Evolutionary conservation across 2,113 vertebrate genomes (phyloP).

Genomic region (Malurus cyaneus): DNA sequence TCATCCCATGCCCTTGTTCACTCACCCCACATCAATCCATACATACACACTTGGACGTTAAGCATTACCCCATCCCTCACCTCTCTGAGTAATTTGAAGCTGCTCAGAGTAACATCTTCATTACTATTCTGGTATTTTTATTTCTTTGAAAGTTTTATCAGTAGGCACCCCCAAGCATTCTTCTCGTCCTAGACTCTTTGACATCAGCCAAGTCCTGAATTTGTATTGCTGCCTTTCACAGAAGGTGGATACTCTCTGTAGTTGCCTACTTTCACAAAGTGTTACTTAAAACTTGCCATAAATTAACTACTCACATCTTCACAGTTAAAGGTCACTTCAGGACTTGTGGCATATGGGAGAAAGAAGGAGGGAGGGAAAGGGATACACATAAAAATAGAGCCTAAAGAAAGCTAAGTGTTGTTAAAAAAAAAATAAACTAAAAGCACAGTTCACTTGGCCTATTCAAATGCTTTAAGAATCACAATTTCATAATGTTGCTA

Average conservation of each 20-base stretch:
- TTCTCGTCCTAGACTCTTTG: not conserved
- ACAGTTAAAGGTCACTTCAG: not conserved
- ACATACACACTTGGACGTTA: rapidly evolving
- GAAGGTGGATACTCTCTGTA: not conserved
- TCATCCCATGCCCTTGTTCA: not conserved
- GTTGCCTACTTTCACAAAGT: not conserved
- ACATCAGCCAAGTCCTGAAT: not conserved
- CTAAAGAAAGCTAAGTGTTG: not conserved
- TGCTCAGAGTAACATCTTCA: not conserved
- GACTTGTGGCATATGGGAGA: not conserved
- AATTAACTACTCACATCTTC: not conserved
- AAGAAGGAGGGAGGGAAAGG: not conserved
- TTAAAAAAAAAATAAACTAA: not conserved
- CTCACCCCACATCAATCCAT: not conserved
- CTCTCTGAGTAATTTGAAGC: not conserved
- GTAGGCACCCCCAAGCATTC: not conserved
- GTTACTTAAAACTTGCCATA: not conserved
- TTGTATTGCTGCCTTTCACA: not conserved
- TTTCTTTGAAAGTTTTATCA: not conserved
- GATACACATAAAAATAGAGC: not conserved
- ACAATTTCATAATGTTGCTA: not conserved
- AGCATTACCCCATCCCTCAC: not conserved
- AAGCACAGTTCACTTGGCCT: not conserved
- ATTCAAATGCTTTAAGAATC: not conserved
- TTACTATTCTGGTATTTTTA: not conserved